Conservation (phyloP, 2,888 invertebrate species). For the Epirrita christyi region DNA sequence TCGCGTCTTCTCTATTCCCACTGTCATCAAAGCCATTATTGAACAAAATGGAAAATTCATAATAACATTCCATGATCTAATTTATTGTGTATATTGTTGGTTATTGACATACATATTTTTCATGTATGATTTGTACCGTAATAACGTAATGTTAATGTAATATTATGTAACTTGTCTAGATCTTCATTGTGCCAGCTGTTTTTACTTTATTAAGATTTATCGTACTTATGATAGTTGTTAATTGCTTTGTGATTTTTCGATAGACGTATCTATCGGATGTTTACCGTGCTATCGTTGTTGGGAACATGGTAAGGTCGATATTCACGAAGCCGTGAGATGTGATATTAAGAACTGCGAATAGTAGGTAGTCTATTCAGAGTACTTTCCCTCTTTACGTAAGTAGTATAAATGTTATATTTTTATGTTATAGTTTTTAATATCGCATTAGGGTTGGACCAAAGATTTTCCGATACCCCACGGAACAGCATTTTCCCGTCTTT, state of each 20-base stretch:
- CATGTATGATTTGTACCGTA: conserved; percentile 72
- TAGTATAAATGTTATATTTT: conserved; percentile 25
- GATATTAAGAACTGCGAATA: conserved; percentile 22
- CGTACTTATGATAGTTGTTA: conserved; percentile 80
- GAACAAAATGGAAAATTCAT: conserved; percentile 67
- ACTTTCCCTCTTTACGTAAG: conserved; percentile 19
- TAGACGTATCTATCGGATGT: conserved; percentile 28
- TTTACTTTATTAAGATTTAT: conserved; percentile 76
- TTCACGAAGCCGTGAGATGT: conserved; percentile 4
- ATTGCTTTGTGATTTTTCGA: conserved; percentile 69
- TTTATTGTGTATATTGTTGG: conserved; percentile 83
- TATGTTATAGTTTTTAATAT: conserved; percentile 23
- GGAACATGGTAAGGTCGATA: not conserved
- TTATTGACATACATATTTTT: conserved; percentile 78
- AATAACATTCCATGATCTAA: conserved; percentile 83
- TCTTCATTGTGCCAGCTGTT: conserved; percentile 83
- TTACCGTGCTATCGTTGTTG: conserved; percentile 5
- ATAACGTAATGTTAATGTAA: conserved; percentile 68
- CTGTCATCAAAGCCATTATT: conserved; percentile 42
- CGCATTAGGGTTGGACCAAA: not conserved
- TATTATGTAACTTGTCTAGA: conserved; percentile 77
- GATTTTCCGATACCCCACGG: too few species aligned
- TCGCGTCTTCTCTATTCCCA: conserved; percentile 62
- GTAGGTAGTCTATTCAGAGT: conserved; percentile 12
- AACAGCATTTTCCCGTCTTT: too few species aligned